Percentiles rank a stretch among this genome's conserved stretches.
Evolutionary conservation across 1,140 invertebrate species (phyloP).

Genomic region (Panulirus ornatus): DNA sequence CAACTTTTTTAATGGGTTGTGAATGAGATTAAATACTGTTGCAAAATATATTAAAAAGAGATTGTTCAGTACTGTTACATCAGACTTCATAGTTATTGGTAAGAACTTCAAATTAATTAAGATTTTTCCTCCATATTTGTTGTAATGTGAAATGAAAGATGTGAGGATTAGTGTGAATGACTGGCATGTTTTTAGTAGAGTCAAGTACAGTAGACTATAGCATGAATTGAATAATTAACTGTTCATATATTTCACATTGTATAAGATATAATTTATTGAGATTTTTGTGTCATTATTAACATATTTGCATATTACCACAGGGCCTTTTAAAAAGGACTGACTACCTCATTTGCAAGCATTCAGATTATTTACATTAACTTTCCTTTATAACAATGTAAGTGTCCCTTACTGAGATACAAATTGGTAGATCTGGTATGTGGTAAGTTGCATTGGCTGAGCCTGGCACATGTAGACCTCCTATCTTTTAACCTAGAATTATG

Average conservation of each 20-base stretch:
- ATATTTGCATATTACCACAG: constrained; percentile 2
- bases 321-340: background rate
- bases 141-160: background rate
- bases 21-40: background rate
- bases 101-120: background rate
- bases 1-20: background rate
- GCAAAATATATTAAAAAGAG: background rate
- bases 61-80: background rate
- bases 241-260: background rate
- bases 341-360: constrained; percentile 6
- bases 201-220: background rate
- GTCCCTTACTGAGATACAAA: background rate
- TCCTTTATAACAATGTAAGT: constrained; percentile 22
- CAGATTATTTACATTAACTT: background rate
- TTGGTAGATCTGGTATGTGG: constrained; percentile 26
- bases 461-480: constrained; percentile 27
- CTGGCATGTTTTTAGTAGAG: constrained; percentile 39
- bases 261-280: background rate
- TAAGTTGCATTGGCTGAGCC: constrained; percentile 40
- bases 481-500: background rate
- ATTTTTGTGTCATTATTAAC: background rate
- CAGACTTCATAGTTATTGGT: background rate
- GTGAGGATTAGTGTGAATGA: background rate
- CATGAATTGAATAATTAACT: constrained; percentile 14
- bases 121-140: background rate